These are phyloP conservation scores for Antennarius maculatus DNA, from an alignment of 2,797 vertebrate species.

Conservation along the genomic window DNA sequence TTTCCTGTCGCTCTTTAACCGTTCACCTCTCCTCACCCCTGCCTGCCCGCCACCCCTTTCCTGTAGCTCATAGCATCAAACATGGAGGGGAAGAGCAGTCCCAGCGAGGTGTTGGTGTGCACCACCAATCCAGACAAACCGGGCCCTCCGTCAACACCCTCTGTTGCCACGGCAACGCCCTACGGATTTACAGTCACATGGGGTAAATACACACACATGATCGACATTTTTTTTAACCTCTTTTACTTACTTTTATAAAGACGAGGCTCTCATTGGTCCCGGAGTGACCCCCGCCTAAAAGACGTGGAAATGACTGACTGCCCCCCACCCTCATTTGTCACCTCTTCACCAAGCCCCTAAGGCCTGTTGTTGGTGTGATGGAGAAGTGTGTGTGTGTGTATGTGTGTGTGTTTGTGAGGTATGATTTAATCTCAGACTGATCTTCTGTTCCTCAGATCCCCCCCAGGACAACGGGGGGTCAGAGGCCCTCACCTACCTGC, in stretches of 20 bases:
- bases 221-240: too few species aligned
- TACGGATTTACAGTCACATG: constrained; percentile 92
- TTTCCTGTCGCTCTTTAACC: neutral
- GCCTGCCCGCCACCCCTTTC: constrained; percentile 26
- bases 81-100: constrained; percentile 92
- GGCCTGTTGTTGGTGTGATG: too few species aligned
- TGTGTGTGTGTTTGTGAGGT: too few species aligned
- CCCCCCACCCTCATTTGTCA: too few species aligned
- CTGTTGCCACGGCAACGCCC: constrained; percentile 83
- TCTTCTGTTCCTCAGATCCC: constrained; percentile 81
- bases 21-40: neutral
- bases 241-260: too few species aligned
- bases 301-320: too few species aligned
- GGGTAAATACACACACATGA: constrained; percentile 81
- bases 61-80: constrained; percentile 93
- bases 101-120: constrained; percentile 94
- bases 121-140: constrained; percentile 96
- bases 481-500: constrained; percentile 91
- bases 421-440: constrained; percentile 5
- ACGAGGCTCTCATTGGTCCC: too few species aligned
- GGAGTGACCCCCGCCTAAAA: too few species aligned
- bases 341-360: too few species aligned
- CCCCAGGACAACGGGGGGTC: constrained; percentile 95
- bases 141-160: constrained; percentile 89
- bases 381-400: too few species aligned